Base-by-base conservation (phyloP, 2,797 vertebrate genomes). In the Eremophila alpestris region DNA sequence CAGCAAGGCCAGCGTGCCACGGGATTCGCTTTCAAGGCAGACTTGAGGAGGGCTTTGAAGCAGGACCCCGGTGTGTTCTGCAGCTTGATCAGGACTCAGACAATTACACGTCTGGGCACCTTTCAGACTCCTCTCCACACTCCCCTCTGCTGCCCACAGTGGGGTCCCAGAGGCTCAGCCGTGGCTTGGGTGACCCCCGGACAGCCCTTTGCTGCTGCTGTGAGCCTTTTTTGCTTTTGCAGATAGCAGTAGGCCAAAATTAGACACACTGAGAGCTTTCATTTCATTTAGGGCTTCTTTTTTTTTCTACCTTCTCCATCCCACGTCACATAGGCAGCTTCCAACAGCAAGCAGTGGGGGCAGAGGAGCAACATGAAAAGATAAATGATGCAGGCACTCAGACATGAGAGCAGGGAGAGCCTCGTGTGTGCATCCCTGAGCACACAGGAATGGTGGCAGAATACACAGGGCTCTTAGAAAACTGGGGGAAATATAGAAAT, bases 11-110 rank as follows among this genome's bases (percentile, higher is more conserved):
- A 90, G 60, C 24, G 1, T 93, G 96, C 96, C 96, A 94, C 85
- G 40, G 64, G 97, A 90, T 84, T 94, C 86, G 40, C 95, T 97
- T 97, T 97, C 97, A 97, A 97, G 97, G 97, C 95, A 73, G 92
- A 84, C 95, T 95, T 79, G 94, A 96, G 86, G 95, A 96, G 97
- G 95, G 95, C 97, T 97, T 97, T 97, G 97, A 97, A 97, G 82
- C 93, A 63, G 90, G 95, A 94, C 95, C 96, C 96, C 83, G 58
- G 96, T 51, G 49, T 86, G 96, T 95, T 96, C 90, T 95, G 91
- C 94, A 96, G 96, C 96, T 95, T 95, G 97, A 97, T 98, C 96
- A 96, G 97, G 93, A 95, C 95, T 36, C 95, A 96, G 95, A 95
- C 41, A 93, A 97, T 97, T 93, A 95, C 97, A 93, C 20, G 11